phyloP scores from a whole-genome alignment of 2,113 vertebrate genomes.

The Todiramphus saurophagus region DNA sequence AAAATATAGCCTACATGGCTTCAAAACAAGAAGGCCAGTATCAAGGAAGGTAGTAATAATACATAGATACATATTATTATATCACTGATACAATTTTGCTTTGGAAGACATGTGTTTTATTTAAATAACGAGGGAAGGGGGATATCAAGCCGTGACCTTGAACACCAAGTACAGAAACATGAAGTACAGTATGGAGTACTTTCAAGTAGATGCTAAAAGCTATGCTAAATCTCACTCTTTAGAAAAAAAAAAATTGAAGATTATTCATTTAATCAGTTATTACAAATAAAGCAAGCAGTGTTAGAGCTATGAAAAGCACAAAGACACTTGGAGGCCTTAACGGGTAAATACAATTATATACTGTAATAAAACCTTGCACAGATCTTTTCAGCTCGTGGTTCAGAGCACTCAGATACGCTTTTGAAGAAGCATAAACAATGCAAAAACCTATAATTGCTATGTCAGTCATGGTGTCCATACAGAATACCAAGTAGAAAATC shows the following conservation, averaged over 20 bases:
- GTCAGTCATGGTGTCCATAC: constrained; percentile 74
- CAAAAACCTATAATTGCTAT: constrained; percentile 78
- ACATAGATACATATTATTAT: not conserved
- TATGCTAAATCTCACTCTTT: constrained; percentile 3
- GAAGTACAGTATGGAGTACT: not conserved
- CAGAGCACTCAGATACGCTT: constrained; percentile 59
- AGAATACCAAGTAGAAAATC: constrained; percentile 74
- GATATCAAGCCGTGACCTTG: not conserved
- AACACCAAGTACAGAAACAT: not conserved
- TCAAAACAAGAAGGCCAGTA: not conserved
- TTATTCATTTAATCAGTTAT: constrained; percentile 62
- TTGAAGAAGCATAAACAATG: constrained; percentile 75
- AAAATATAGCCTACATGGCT: not conserved
- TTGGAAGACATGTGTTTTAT: not conserved
- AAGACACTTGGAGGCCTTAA: constrained; percentile 29
- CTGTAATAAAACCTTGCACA: constrained; percentile 60
- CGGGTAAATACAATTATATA: constrained; percentile 60
- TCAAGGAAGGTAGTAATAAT: not conserved
- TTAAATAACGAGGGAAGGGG: not conserved
- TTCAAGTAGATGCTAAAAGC: not conserved
- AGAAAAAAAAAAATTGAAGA: constrained; percentile 36
- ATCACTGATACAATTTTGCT: not conserved
- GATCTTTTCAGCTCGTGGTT: constrained; percentile 50
- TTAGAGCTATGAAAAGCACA: constrained; percentile 18
- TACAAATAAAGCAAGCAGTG: constrained; percentile 38